phyloP scores from a whole-genome alignment of 1,140 invertebrate species.

The Cyphomyrmex costatus region DNA sequence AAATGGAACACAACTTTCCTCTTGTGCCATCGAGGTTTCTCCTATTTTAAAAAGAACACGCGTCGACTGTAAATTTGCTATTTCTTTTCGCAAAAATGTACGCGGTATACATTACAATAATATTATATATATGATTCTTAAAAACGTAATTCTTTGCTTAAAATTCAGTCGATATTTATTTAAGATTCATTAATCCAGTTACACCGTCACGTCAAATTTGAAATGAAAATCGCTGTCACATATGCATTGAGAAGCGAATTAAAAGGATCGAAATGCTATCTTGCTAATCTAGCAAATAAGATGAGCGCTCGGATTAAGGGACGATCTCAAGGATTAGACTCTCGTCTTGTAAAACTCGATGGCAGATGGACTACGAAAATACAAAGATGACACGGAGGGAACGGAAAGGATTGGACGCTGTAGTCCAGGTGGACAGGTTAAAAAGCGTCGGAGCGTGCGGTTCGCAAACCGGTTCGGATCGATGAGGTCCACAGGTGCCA shows the following conservation, averaged over 20 bases:
- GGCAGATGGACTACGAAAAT: neutral
- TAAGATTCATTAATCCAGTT: neutral
- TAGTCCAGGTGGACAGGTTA: conserved; percentile 70
- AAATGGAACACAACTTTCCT: too few species aligned
- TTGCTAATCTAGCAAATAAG: neutral
- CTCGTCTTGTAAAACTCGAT: neutral
- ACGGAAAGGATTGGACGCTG: neutral
- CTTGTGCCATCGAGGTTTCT: too few species aligned
- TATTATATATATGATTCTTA: neutral
- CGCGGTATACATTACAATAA: neutral
- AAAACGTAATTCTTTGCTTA: neutral
- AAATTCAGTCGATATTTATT: neutral
- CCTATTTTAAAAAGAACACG: neutral
- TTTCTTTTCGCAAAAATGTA: neutral
- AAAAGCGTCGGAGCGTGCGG: conserved; percentile 64
- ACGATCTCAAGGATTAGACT: neutral
- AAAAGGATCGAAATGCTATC: neutral
- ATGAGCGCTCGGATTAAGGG: neutral
- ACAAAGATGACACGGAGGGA: neutral
- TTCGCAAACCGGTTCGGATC: conserved; percentile 72
- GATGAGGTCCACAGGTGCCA: conserved; percentile 76
- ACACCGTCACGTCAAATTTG: neutral
- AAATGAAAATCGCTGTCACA: neutral
- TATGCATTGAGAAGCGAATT: neutral
- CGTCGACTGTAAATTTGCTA: neutral